Percentiles rank a stretch among this genome's conserved stretches.
Conservation (phyloP, 2,888 invertebrate species). For the Myopa tessellatipennis region DNA sequence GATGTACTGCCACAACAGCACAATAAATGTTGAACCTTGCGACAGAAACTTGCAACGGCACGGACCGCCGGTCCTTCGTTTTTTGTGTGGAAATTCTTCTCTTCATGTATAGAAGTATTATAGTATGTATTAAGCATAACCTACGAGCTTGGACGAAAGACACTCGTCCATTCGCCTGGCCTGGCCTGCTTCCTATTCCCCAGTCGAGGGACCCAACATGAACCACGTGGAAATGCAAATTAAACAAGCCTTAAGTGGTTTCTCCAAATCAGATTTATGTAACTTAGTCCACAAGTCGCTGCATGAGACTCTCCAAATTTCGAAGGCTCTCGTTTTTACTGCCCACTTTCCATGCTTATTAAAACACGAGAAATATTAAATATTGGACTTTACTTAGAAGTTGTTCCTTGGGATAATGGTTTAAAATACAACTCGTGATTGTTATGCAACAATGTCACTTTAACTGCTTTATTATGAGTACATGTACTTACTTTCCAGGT, state of each 20-base stretch:
- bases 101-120: background rate
- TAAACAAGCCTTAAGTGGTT: conserved; percentile 60
- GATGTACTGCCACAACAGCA: conserved; percentile 37
- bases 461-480: too few species aligned
- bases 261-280: conserved; percentile 23
- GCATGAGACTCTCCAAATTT: too few species aligned
- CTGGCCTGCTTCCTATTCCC: conserved; percentile 12
- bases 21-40: conserved; percentile 64
- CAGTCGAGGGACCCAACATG: conserved; percentile 19
- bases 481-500: too few species aligned
- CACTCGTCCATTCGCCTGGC: conserved; percentile 21
- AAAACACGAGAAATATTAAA: too few species aligned
- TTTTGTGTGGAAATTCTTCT: background rate
- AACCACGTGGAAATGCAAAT: conserved; percentile 60
- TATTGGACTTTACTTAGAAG: too few species aligned
- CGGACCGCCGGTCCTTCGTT: background rate
- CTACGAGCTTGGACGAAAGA: conserved; percentile 7
- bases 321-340: too few species aligned
- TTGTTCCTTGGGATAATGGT: background rate
- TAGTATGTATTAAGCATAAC: background rate
- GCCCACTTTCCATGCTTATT: too few species aligned
- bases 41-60: conserved; percentile 61
- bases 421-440: too few species aligned
- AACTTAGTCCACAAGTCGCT: too few species aligned
- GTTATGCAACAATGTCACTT: too few species aligned